Evolutionary conservation across 2,113 vertebrate species (phyloP), one percentile per base, ranked within the genome.

Genomic region (Psittacus erithacus): DNA sequence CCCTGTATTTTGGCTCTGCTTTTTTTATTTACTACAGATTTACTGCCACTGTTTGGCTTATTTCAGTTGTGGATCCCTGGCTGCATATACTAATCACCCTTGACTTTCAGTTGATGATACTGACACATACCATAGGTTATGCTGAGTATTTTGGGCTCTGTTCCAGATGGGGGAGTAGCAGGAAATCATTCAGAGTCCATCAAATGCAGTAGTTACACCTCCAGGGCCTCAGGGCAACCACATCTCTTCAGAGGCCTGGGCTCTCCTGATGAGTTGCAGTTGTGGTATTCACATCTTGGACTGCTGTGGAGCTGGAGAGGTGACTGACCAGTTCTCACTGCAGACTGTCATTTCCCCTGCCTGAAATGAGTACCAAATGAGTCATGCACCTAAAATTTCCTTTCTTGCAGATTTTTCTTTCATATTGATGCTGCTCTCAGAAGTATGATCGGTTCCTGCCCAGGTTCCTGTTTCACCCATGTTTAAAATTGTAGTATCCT

Each of bases 121-220:
- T 88, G 46, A 29, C 35, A 43, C 35, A 38, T 43, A 28, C 35
- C n/a, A 17, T 14, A 47, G 64, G 50, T 74, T 44, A 62, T 29
- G 46, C n/a, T 0, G 1, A 87, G 55, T 0, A 0, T 53, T 23
- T 75, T 31, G 46, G 70, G 47, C 38, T 83, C 50, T 39, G 18
- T 57, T 3, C 1, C 11, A 33, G 33, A 31, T 44, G 29, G 7
- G 11, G 4, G 14, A 31, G 15, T n/a, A 67, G 50, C 22, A 80
- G 46, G 39, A 64, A 82, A 33, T 33, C 35, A 20, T 47, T 65
- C 57, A 28, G 25, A n/a, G 17, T 16, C 23, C 6, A 9, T 23
- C n/a, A 38, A 55, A 47, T 11, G 46, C 64, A 53, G 44, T 27
- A 44, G 13, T 18, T 49, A 8, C 33, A 44, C 6, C 35, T 62